Base-by-base conservation (phyloP, 2,797 vertebrate species). In the Platalea minor region DNA sequence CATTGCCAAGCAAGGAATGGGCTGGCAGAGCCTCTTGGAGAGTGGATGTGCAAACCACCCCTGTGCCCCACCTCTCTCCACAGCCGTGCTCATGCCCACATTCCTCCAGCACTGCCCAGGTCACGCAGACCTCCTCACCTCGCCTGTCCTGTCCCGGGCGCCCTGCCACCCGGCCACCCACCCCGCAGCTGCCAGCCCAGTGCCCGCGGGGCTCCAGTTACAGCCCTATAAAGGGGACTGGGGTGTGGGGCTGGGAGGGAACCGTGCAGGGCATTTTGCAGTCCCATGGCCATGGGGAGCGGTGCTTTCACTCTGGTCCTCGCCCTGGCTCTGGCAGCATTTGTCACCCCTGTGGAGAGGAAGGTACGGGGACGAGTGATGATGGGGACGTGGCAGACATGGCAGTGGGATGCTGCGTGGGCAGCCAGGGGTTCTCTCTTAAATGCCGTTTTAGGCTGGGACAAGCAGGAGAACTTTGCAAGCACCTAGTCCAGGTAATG, bases 261-360 rank as follows among this genome's bases (percentile, higher is more conserved):
- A 43, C 41, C 0, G 25, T 48, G 39, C 16, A 0, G 5, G 5
- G 21, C 0, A 0, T 19, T 51, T 48, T 2, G 0, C 37, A 53
- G 41, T 48, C 45, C 45, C 3, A 2, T 1, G 1, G 43, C 43
- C 39, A 95, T 93, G 94, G 28, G 24, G n/a, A 85, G 69, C 2
- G 0, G 17, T 1, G 0, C 23, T 21, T 53, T 91, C 12, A 2
- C 63, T 80, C 65, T 91, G 69, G 23, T 90, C 65, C 26, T 85
- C 31, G 37, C 29, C 7, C 41, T 91, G 61, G 43, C 29, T 5
- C 37, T 89, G 61, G 51, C 18, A 6, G 14, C 13, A 0, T 9
- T 35, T 0, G 2, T 9, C 48, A 46, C 13, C 48, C 25, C 80
- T 7, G 73, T 4, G 0, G 69, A 93, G 53, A 95, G 61, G 65